Conservation (phyloP, 2,113 vertebrate genomes). For the Tyrannus savana region DNA sequence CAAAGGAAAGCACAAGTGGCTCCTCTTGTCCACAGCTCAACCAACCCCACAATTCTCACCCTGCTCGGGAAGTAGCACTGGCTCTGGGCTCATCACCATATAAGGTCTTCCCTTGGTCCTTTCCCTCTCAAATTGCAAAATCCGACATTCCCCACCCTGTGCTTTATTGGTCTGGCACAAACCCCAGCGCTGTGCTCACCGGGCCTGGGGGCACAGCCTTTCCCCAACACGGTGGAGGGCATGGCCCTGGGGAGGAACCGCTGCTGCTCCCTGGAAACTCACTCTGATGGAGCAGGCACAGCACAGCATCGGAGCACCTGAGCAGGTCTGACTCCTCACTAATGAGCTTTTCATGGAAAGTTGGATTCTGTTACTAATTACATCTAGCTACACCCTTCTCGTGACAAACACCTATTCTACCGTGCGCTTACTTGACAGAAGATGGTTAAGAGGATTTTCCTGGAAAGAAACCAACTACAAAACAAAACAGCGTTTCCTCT, state of each 20-base stretch:
- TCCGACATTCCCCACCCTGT: not conserved
- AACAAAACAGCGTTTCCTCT: slow-evolving; percentile 6
- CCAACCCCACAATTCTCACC: not conserved
- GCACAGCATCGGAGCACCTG: not conserved
- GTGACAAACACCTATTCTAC: not conserved
- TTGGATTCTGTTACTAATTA: not conserved
- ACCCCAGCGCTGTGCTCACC: not conserved
- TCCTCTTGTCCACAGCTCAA: not conserved
- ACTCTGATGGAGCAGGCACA: not conserved
- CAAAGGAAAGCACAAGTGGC: not conserved
- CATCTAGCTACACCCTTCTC: not conserved
- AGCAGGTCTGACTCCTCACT: not conserved
- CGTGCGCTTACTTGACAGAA: not conserved
- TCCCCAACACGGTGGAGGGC: rapidly evolving
- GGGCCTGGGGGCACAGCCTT: not conserved
- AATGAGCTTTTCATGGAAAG: not conserved
- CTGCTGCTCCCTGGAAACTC: not conserved
- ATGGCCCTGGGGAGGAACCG: not conserved
- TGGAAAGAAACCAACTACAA: slow-evolving; percentile 21
- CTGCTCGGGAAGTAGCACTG: not conserved
- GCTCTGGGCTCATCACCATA: not conserved
- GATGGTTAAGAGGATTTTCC: not conserved
- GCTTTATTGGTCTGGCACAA: not conserved
- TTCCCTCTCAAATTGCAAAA: not conserved
- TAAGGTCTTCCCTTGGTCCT: not conserved